phyloP scores from a whole-genome alignment of 2,113 vertebrate genomes.

The Rhizomys pruinosus region DNA sequence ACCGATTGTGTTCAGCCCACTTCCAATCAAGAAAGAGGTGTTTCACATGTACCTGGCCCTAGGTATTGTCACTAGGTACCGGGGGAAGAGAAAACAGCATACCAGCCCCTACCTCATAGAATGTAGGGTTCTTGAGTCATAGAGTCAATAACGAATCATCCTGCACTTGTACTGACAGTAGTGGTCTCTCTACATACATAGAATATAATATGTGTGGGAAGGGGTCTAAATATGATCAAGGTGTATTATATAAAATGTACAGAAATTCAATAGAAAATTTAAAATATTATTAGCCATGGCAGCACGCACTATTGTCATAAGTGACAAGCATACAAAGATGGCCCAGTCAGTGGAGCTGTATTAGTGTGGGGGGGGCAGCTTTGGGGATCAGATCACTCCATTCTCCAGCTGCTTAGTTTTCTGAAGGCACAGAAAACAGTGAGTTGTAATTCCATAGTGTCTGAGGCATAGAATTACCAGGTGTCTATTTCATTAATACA shows the following conservation, averaged over 20 bases:
- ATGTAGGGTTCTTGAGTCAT: not conserved
- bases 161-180: not conserved
- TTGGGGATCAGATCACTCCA: not conserved
- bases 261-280: too few species aligned
- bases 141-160: not conserved
- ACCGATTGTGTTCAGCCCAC: not conserved
- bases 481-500: conserved; percentile 48
- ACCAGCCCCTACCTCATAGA: not conserved
- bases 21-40: not conserved
- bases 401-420: not conserved
- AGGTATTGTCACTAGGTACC: not conserved
- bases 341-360: not conserved
- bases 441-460: not conserved
- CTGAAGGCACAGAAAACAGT: not conserved
- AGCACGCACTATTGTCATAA: rapidly evolving
- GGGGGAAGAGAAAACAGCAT: not conserved
- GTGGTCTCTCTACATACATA: too few species aligned
- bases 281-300: not conserved
- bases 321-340: not conserved
- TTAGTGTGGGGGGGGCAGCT: not conserved
- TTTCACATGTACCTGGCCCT: not conserved
- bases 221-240: too few species aligned
- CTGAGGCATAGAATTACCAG: conserved; percentile 22
- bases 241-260: too few species aligned
- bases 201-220: too few species aligned